Evolutionary conservation across 1,140 invertebrate species (phyloP), one percentile per base, ranked within the genome.

Genomic region (Tetramorium parvispinum): DNA sequence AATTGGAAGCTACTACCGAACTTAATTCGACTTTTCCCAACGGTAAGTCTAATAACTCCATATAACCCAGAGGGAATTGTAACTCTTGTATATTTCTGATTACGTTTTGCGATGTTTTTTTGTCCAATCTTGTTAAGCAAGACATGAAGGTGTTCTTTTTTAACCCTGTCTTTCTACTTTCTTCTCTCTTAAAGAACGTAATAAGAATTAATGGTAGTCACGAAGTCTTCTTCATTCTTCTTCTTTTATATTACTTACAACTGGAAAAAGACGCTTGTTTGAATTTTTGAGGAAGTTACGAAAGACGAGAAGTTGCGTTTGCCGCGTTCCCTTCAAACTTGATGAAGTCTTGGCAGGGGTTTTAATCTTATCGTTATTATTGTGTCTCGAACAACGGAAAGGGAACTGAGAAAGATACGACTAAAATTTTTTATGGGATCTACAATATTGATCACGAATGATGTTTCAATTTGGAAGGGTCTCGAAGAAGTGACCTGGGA

Each of bases 11-110:
- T 40, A 91, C 91, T 57, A 76, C 83, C 16, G 92, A 94, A 91
- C 91, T 93, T 85, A 94, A 94, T 93, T 93, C 93, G 43, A 94
- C 94, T 49, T 93, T 94, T 89, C 92, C 93, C 13, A 86, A 91
- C 49, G 93, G 92, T 93, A 81, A 92, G 91, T 87, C 70, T 75
- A 68, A 73, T 71, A 85, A 65, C n/a, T 63, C 75, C 3, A 51
- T 55, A 76, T 61, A 76, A 24, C 21, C 37, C 43, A 8, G n/a
- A 6, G 6, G 6, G 11, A 40, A 8, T 16, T 18, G 24, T 32
- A 46, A 65, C 13, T 7, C 49, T 40, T 5, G n/a, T 59, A 40
- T 61, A 43, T 24, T 40, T 13, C 10, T 40, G 59, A 37, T 3
- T 13, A 11, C 37, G 18, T n/a, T 32, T 43, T 55, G 5, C 21